These are phyloP conservation scores for Panurus biarmicus DNA, from an alignment of 2,113 vertebrate genomes.

Conservation along the genomic window DNA sequence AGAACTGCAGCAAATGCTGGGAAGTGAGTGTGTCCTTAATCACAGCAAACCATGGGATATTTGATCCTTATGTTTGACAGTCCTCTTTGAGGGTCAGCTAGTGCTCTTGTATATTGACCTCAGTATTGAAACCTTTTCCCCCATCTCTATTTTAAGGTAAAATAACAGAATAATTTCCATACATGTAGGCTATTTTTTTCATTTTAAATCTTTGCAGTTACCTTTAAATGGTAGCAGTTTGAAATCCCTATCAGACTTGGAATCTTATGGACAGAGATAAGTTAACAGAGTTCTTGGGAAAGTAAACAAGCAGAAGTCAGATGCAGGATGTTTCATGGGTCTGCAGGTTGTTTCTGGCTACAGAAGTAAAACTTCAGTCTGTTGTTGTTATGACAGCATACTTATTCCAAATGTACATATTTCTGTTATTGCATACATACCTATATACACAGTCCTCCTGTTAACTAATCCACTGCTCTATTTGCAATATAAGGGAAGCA, in stretches of 20 bases:
- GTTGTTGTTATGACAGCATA: background rate
- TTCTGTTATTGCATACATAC: background rate
- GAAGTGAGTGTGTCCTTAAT: background rate
- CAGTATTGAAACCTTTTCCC: background rate
- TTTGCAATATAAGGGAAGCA: background rate
- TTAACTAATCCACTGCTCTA: background rate
- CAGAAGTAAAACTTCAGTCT: background rate
- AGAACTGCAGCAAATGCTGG: constrained; percentile 23
- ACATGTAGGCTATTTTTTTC: background rate
- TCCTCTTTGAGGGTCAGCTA: background rate
- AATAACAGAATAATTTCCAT: background rate
- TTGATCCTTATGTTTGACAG: background rate
- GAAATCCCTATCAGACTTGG: background rate
- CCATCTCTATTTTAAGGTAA: background rate
- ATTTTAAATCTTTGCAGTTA: background rate
- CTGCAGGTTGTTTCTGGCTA: background rate
- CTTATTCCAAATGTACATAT: background rate
- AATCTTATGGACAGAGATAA: background rate
- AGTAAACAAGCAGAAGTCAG: background rate
- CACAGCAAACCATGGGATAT: background rate
- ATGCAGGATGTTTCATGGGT: background rate
- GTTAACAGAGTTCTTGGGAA: background rate
- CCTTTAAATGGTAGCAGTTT: background rate
- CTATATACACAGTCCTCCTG: background rate
- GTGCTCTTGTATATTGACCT: background rate